Evolutionary conservation across 2,888 invertebrate species (phyloP).

Genomic region (Drosophila acutilabella): DNA sequence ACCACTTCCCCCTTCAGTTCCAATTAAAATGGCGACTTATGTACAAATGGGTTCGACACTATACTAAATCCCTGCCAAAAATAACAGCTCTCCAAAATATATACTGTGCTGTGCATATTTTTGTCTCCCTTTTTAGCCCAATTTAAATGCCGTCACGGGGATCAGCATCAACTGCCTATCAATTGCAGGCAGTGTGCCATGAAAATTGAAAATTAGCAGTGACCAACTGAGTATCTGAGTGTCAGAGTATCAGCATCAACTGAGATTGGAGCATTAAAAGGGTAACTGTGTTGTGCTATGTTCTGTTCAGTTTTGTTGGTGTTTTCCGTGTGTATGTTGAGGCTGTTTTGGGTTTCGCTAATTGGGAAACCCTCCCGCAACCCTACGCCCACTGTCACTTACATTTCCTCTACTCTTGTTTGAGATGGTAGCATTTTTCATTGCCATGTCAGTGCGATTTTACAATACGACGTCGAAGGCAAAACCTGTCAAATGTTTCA

Average conservation of each 20-base stretch:
- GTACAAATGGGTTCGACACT: slow-evolving; percentile 48
- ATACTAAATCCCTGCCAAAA: slow-evolving; percentile 18
- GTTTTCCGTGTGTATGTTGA: neutral
- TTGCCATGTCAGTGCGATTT: slow-evolving; percentile 42
- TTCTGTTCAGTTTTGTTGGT: no score
- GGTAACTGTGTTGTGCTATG: slow-evolving; percentile 21
- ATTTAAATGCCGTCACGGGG: slow-evolving; percentile 75
- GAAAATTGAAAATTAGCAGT: slow-evolving; percentile 76
- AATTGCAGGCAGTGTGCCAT: slow-evolving; percentile 68
- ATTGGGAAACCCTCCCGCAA: slow-evolving; percentile 28
- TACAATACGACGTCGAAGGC: neutral
- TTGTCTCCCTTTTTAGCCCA: slow-evolving; percentile 41
- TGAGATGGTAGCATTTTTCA: slow-evolving; percentile 16
- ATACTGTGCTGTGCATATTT: neutral
- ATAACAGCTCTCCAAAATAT: slow-evolving; percentile 8
- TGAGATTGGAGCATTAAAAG: neutral
- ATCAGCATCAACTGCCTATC: slow-evolving; percentile 71
- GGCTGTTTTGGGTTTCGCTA: slow-evolving; percentile 36
- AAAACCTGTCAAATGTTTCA: slow-evolving; percentile 27
- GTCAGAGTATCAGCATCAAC: slow-evolving; percentile 18
- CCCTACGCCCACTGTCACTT: neutral
- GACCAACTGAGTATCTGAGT: slow-evolving; percentile 15
- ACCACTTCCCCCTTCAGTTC: slow-evolving; percentile 44
- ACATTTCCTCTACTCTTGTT: no score
- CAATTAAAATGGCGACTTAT: slow-evolving; percentile 75